phyloP scores from a whole-genome alignment of 2,888 invertebrate genomes.

The Orthosia gracilis region DNA sequence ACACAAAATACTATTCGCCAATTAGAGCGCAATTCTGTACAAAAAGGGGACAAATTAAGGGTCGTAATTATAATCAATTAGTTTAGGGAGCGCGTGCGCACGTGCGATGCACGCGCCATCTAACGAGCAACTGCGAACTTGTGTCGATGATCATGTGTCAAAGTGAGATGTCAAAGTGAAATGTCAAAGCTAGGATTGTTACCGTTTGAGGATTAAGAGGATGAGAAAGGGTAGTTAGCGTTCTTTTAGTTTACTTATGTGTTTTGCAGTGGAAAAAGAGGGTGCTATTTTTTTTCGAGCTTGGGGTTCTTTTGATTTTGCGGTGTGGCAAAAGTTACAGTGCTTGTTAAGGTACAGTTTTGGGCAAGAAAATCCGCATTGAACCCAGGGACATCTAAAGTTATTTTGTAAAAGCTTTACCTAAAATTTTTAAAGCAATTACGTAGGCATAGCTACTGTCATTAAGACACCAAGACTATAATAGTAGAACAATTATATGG shows the following conservation, averaged over 20 bases:
- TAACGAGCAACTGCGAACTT: conserved; percentile 81
- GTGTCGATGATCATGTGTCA: conserved; percentile 69
- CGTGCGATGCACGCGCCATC: conserved; percentile 82
- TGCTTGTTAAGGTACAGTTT: not conserved
- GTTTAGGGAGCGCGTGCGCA: conserved; percentile 72
- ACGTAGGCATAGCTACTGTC: not conserved
- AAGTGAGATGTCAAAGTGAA: conserved; percentile 64
- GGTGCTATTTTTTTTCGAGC: not conserved
- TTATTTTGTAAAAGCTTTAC: too few species aligned
- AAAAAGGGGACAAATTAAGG: conserved; percentile 74
- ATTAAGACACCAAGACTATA: not conserved
- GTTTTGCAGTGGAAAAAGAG: conserved; percentile 28
- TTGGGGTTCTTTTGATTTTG: conserved; percentile 12
- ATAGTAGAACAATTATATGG: not conserved
- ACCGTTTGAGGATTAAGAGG: conserved; percentile 55
- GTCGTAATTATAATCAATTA: conserved; percentile 85
- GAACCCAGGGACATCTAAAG: too few species aligned
- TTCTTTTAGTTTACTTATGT: conserved; percentile 33
- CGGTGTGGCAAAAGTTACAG: not conserved
- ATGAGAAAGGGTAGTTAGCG: conserved; percentile 46
- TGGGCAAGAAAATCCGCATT: too few species aligned
- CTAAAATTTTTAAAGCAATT: not conserved
- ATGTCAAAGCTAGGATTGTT: conserved; percentile 43
- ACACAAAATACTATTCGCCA: conserved; percentile 64
- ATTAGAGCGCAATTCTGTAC: conserved; percentile 70